phyloP scores from a whole-genome alignment of 2,113 vertebrate genomes.

The human region DNA sequence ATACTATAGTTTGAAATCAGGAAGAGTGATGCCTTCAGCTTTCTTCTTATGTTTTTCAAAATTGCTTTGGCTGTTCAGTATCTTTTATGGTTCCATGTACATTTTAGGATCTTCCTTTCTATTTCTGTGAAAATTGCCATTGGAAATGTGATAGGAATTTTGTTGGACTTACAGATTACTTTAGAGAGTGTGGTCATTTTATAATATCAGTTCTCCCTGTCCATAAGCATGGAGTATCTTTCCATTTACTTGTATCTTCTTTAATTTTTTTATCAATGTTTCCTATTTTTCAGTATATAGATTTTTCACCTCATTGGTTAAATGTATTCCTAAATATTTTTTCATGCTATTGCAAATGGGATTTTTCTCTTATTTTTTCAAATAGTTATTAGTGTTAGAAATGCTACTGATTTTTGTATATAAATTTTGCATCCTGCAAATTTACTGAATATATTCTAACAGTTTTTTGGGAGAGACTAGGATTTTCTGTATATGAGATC shows the following conservation, averaged over 20 bases:
- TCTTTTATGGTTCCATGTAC: neutral
- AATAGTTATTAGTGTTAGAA: neutral
- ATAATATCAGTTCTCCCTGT: neutral
- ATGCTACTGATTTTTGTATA: neutral
- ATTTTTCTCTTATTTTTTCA: neutral
- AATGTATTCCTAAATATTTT: neutral
- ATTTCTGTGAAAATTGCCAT: neutral
- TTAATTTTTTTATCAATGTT: neutral
- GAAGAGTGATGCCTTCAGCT: neutral
- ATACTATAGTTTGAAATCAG: neutral
- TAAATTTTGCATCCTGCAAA: neutral
- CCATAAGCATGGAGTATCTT: neutral
- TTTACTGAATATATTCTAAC: neutral
- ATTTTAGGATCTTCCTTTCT: neutral
- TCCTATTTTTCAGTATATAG: neutral
- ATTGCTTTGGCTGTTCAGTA: neutral
- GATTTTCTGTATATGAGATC: neutral
- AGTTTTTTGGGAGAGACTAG: neutral
- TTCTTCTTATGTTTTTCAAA: neutral
- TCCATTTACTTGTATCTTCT: neutral
- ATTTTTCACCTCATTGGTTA: neutral
- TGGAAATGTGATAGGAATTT: neutral
- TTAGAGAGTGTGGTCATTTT: neutral
- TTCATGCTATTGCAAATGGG: neutral
- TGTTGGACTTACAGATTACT: neutral